Evolutionary conservation across 2,888 invertebrate species (phyloP).

Genomic region (Cephus rjabovi): DNA sequence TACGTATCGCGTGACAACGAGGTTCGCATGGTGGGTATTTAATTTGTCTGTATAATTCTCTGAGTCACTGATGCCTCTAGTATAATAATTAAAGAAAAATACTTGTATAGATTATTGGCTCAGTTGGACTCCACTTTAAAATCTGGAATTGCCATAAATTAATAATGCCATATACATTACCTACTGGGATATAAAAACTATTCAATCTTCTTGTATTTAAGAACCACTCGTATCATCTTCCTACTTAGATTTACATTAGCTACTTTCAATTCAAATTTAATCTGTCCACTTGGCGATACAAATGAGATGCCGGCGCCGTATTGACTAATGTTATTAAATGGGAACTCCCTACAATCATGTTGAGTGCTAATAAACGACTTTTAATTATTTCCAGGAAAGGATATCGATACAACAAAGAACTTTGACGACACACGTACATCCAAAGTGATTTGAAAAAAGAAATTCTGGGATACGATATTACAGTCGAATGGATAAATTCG

Average conservation of each 20-base stretch:
- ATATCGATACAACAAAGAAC: background rate
- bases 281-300: background rate
- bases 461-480: background rate
- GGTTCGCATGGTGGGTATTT: constrained; percentile 14
- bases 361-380: background rate
- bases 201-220: too few species aligned
- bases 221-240: too few species aligned
- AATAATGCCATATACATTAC: background rate
- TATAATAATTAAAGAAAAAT: background rate
- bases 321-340: background rate
- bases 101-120: background rate
- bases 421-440: background rate
- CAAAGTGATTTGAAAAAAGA: background rate
- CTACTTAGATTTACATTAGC: background rate
- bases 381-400: background rate
- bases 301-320: background rate
- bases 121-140: background rate
- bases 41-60: background rate
- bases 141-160: background rate
- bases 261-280: background rate
- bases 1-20: constrained; percentile 28
- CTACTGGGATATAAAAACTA: background rate
- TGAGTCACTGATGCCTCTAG: background rate
- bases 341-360: background rate
- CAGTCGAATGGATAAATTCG: background rate